These are phyloP conservation scores for Venusia cambrica DNA, from an alignment of 2,888 invertebrate genomes.

Conservation along the genomic window DNA sequence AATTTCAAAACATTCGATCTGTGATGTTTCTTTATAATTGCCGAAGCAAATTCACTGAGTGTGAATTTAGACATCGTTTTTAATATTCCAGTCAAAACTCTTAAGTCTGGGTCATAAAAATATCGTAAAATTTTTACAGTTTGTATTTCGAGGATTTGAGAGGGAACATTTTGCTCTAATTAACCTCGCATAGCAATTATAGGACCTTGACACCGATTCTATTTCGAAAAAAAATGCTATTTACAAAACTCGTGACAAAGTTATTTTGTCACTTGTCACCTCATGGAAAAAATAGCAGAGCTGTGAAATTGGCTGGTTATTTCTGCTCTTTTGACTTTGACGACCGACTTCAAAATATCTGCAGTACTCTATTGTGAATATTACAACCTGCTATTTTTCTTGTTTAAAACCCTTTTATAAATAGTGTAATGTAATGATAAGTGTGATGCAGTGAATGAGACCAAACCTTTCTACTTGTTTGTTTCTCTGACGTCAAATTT, in stretches of 20 bases:
- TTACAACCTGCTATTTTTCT: too few relatives aligned
- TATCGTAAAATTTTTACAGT: conserved; percentile 25
- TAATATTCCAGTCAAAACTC: conserved; percentile 18
- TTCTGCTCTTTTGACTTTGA: conserved; percentile 40
- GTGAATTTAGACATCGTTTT: conserved; percentile 29
- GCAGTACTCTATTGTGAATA: too few relatives aligned
- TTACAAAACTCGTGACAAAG: conserved; percentile 41
- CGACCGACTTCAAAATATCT: conserved; percentile 32
- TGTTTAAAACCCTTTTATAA: too few relatives aligned
- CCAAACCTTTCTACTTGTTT: too few relatives aligned
- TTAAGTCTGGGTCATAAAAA: conserved; percentile 19
- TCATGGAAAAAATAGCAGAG: conserved; percentile 47
- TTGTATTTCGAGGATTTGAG: conserved; percentile 24
- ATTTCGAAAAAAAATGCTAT: conserved; percentile 45
- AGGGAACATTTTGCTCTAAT: conserved; percentile 29
- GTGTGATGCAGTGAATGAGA: too few relatives aligned
- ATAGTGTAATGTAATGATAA: too few relatives aligned
- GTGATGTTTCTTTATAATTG: too few relatives aligned
- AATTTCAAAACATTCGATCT: too few relatives aligned
- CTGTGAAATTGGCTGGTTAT: conserved; percentile 45
- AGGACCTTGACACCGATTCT: conserved; percentile 58
- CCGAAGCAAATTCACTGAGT: conserved; percentile 6
- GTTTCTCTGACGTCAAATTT: conserved; percentile 5
- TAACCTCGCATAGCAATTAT: conserved; percentile 32
- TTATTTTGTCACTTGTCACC: conserved; percentile 54